Percentiles rank a stretch among this genome's conserved stretches.
Conservation (phyloP, 2,113 vertebrate species). For the rat (Rattus norvegicus) region DNA sequence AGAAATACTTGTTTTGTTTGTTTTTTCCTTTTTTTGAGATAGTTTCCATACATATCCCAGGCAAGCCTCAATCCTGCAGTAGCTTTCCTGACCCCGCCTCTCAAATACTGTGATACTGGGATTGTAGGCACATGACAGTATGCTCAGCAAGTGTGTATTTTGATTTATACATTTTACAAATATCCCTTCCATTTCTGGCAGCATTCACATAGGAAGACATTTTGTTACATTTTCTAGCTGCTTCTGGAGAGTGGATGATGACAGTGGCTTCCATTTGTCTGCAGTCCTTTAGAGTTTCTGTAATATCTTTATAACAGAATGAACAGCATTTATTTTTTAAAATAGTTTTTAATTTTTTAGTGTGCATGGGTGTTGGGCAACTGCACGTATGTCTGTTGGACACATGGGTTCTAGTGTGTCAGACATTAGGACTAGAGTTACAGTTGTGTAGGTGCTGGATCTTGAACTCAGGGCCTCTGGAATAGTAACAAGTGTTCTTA, state of each 20-base stretch:
- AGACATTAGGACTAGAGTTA: not conserved
- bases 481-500: not conserved
- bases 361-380: not conserved
- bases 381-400: not conserved
- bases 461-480: not conserved
- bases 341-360: not conserved
- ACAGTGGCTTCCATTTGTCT: not conserved
- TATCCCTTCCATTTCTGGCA: not conserved
- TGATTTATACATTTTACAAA: not conserved
- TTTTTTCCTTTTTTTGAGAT: not conserved
- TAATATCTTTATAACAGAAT: not conserved
- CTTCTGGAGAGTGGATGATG: not conserved
- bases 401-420: not conserved
- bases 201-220: not conserved
- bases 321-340: not conserved
- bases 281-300: not conserved
- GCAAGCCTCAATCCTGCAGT: not conserved
- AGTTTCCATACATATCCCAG: not conserved
- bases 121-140: not conserved
- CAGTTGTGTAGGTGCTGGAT: not conserved
- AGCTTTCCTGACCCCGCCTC: not conserved
- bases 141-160: not conserved
- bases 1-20: not conserved
- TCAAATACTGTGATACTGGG: no score
- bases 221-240: slow-evolving; percentile 33